Evolutionary conservation across 2,797 vertebrate species (phyloP).

Genomic region (Sebastiscus tertius): DNA sequence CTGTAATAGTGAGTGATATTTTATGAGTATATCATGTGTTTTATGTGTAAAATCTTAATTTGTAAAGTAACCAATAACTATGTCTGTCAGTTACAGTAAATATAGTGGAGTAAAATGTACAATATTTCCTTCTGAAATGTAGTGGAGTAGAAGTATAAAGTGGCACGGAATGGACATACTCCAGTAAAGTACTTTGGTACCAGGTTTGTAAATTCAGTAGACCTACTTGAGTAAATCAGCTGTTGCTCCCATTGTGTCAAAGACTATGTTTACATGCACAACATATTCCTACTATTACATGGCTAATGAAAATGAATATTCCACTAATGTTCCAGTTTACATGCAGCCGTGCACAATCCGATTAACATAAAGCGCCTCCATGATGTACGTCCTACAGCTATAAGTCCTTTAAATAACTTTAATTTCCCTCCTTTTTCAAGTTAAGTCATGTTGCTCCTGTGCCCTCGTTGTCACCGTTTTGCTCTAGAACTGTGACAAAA

Average conservation of each 20-base stretch:
- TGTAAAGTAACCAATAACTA: too few relatives aligned
- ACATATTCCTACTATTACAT: not conserved
- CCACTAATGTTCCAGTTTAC: not conserved
- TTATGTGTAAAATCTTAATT: too few relatives aligned
- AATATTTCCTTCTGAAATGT: not conserved
- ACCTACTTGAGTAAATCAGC: too few relatives aligned
- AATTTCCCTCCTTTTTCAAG: too few relatives aligned
- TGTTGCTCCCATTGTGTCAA: not conserved
- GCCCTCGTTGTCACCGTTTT: too few relatives aligned
- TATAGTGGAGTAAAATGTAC: not conserved
- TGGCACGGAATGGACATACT: not conserved
- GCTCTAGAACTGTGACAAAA: too few relatives aligned
- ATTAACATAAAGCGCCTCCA: too few relatives aligned
- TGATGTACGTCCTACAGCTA: too few relatives aligned
- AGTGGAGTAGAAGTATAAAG: not conserved
- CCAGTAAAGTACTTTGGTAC: not conserved
- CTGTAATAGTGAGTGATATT: not conserved
- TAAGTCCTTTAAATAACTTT: too few relatives aligned
- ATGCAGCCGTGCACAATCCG: not conserved
- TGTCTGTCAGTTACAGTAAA: too few relatives aligned
- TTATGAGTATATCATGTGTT: too few relatives aligned
- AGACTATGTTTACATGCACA: not conserved
- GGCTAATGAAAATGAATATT: not conserved
- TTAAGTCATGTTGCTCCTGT: too few relatives aligned
- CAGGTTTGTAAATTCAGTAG: not conserved